Base-by-base conservation (phyloP, 2,888 invertebrate genomes). In the Polyommatus icarus region DNA sequence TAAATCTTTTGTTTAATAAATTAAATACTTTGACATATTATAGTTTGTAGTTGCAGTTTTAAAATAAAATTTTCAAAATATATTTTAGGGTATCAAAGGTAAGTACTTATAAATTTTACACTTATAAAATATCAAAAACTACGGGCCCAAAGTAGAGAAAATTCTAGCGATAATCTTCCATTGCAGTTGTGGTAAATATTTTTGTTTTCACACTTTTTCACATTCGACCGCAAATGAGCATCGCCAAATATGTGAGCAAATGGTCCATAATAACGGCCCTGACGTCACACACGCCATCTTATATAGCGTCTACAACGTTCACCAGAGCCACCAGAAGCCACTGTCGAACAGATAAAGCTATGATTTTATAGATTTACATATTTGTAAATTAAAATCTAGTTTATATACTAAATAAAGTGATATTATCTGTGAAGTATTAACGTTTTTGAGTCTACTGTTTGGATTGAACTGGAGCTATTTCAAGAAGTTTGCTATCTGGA, bases 341-440 rank as follows among this genome's bases (percentile, higher is more conserved):
- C 32, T 12, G 18, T n/a, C 8, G 20, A n/a, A 20, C 29, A 15
- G 12, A 67, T 15, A 67, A 67, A 67, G 67, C 29, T 32, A 10
- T 29, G 67, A 67, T 67, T 67, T 12, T 67, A 67, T 67, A 67
- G 29, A 67, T 67, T 67, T 67, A 29, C 18, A 15, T 67, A 15
- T 12, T 29, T 67, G 29, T 67, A 32, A 67, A 67, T 67, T 6
- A 29, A 67, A 32, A 32, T 29, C 29, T 67, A 29, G 67, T 29
- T 67, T 29, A 15, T 61, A 29, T 4, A 67, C 4, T 5, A 6
- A 67, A 20, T 32, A 50, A 15, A 5, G 29, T 15, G 29, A 12
- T 1, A 67, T 10, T 67, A 5, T 67, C 15, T 32, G 61, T 61
- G 24, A 24, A 61, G 24, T 32, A 29, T 6, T 29, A 29, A 29